These are phyloP conservation scores for Penaeus indicus DNA, from an alignment of 1,140 invertebrate species.

Conservation along the genomic window DNA sequence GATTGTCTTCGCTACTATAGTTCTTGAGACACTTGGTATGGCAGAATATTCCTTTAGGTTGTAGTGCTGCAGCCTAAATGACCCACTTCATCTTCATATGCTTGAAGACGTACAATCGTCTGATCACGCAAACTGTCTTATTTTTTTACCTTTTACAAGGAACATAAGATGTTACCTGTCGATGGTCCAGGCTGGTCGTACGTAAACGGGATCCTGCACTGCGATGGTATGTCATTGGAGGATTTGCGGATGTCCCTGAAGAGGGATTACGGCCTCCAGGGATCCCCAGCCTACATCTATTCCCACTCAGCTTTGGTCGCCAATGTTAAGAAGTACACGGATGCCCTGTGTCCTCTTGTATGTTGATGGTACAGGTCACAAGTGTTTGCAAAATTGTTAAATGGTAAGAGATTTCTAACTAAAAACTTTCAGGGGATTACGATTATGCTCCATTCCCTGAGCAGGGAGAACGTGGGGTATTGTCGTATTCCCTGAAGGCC, in stretches of 20 bases:
- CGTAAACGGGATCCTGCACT: conserved; percentile 13
- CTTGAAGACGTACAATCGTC: too few relatives aligned
- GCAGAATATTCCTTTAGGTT: too few relatives aligned
- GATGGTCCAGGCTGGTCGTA: conserved; percentile 1
- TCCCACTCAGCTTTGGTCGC: not conserved
- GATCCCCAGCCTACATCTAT: conserved; percentile 15
- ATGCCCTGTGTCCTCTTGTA: conserved; percentile 11
- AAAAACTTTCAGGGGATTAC: not conserved
- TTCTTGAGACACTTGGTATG: too few relatives aligned
- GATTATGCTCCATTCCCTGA: not conserved
- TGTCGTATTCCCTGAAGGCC: conserved; percentile 45
- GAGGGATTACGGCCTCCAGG: conserved; percentile 1
- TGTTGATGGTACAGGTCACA: not conserved
- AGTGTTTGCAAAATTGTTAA: too few relatives aligned
- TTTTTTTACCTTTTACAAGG: too few relatives aligned
- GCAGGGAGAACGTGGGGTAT: not conserved
- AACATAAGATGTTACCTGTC: not conserved
- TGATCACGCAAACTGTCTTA: too few relatives aligned
- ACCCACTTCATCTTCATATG: too few relatives aligned
- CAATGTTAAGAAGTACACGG: conserved; percentile 21
- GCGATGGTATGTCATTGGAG: conserved; percentile 28
- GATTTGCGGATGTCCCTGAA: not conserved
- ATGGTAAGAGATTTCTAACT: too few relatives aligned
- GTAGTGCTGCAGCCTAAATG: too few relatives aligned
- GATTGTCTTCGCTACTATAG: too few relatives aligned